Evolutionary conservation across 2,113 vertebrate species (phyloP).

Genomic region (Crypturellus undulatus): DNA sequence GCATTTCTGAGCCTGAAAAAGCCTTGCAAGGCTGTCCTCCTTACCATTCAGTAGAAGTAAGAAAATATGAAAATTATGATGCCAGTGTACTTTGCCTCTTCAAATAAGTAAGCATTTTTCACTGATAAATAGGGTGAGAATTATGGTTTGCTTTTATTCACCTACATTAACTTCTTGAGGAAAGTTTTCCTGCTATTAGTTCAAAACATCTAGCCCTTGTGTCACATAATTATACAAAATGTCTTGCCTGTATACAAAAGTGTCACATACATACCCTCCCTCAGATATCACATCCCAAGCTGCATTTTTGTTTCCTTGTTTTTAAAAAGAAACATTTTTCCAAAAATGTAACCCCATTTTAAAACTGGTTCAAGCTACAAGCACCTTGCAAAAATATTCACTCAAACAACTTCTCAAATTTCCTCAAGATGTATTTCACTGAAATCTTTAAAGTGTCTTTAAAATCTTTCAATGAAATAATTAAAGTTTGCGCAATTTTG

Average conservation of each 20-base stretch:
- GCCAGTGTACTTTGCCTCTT: not conserved
- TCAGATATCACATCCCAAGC: not conserved
- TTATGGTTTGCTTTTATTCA: not conserved
- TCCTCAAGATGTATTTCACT: not conserved
- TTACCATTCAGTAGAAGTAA: not conserved
- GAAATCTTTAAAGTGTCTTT: not conserved
- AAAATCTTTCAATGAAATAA: too few relatives aligned
- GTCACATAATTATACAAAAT: not conserved
- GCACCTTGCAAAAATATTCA: not conserved
- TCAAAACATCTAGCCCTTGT: not conserved
- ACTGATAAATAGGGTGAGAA: not conserved
- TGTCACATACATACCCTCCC: not conserved
- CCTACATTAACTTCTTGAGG: not conserved
- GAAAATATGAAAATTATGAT: not conserved
- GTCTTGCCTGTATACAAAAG: not conserved
- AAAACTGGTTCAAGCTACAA: not conserved
- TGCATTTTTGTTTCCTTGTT: not conserved
- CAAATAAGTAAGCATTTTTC: not conserved
- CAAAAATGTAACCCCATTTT: not conserved
- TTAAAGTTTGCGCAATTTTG: not conserved
- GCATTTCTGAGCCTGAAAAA: not conserved
- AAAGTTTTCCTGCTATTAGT: not conserved
- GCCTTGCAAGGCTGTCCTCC: not conserved
- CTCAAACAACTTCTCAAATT: not conserved
- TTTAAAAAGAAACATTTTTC: not conserved